Percentiles rank a stretch among this genome's conserved stretches.
phyloP scores from a whole-genome alignment of 2,888 invertebrate genomes.

The Hipparchia sbordonii region DNA sequence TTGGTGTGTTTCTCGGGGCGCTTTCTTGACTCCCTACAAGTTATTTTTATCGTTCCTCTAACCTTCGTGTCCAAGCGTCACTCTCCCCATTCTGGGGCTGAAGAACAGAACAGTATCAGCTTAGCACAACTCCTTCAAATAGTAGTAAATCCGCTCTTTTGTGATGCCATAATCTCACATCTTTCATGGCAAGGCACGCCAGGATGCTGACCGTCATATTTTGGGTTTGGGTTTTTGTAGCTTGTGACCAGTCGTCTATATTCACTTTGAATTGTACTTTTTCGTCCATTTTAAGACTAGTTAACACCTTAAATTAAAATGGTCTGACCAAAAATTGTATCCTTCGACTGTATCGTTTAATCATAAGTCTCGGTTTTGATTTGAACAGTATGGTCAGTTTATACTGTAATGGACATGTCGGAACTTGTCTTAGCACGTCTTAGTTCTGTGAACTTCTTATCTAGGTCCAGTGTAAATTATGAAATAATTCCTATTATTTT shows the following conservation, averaged over 20 bases:
- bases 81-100: too few relatives aligned
- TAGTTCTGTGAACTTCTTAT: conserved; percentile 51
- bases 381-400: conserved; percentile 7
- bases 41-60: too few relatives aligned
- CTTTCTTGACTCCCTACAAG: too few relatives aligned
- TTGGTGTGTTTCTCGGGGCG: too few relatives aligned
- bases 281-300: not conserved
- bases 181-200: too few relatives aligned
- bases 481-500: not conserved
- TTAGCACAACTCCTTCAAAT: too few relatives aligned
- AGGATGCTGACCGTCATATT: too few relatives aligned
- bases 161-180: too few relatives aligned
- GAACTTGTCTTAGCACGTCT: conserved; percentile 42
- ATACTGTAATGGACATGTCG: conserved; percentile 35
- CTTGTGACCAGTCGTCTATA: not conserved
- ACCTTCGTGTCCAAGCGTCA: too few relatives aligned
- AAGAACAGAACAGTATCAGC: too few relatives aligned
- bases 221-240: not conserved
- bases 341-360: not conserved
- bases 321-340: not conserved
- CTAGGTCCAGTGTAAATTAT: conserved; percentile 3
- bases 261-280: not conserved
- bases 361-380: conserved; percentile 6
- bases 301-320: not conserved
- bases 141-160: too few relatives aligned